Conservation (phyloP, 2,888 invertebrate genomes). For the Tachina fera region DNA sequence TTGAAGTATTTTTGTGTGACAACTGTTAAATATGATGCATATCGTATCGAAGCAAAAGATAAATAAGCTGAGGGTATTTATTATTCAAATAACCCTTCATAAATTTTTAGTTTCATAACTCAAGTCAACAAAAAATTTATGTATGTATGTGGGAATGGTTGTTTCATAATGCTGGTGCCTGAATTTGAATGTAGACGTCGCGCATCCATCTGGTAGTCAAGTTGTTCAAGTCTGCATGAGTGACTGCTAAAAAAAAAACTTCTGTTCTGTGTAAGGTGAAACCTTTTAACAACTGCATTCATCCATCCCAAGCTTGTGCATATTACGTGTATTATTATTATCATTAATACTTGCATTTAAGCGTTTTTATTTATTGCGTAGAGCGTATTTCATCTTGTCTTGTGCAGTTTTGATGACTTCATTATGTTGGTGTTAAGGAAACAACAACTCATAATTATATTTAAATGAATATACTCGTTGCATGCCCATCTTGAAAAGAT, state of each 20-base stretch:
- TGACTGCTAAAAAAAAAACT: slow-evolving; percentile 56
- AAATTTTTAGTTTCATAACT: slow-evolving; percentile 1
- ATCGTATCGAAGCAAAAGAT: neutral
- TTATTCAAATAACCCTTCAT: neutral
- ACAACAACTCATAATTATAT: slow-evolving; percentile 36
- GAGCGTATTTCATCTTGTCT: slow-evolving; percentile 41
- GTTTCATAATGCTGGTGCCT: neutral
- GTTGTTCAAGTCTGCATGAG: slow-evolving; percentile 42
- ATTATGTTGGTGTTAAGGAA: slow-evolving; percentile 48
- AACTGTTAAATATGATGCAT: too few species aligned
- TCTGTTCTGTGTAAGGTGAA: slow-evolving; percentile 30
- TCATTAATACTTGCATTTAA: slow-evolving; percentile 26
- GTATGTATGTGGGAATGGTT: neutral
- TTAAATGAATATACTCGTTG: neutral
- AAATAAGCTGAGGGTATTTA: neutral
- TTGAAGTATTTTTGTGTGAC: too few species aligned
- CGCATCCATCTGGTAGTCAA: slow-evolving; percentile 28
- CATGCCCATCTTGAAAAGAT: neutral
- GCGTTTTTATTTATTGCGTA: slow-evolving; percentile 23
- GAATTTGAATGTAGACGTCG: neutral
- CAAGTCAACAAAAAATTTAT: neutral
- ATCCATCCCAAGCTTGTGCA: neutral
- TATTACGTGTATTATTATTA: slow-evolving; percentile 40
- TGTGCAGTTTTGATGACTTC: slow-evolving; percentile 61
- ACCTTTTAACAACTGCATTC: slow-evolving; percentile 36